Evolutionary conservation across 2,888 invertebrate genomes (phyloP), one percentile per base, ranked within the genome.

Genomic region (Mechanitis mazaeus): DNA sequence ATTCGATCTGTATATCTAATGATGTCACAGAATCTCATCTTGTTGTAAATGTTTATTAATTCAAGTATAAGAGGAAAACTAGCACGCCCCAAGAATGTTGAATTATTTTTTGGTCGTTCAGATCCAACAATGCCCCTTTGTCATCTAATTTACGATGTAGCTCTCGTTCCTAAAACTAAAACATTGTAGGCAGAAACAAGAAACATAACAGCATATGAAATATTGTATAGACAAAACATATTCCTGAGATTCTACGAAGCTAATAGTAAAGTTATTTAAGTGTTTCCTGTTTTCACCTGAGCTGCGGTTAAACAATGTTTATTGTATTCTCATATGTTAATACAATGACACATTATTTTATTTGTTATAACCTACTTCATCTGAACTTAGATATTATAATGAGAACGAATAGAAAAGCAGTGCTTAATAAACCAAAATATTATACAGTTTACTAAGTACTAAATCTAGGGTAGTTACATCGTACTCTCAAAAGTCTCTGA

Each of bases 211-310:
- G 12, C 50, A 55, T 58, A 58, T 58, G 58, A 47, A 61, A 61
- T 62, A 58, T 62, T 45, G 55, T 31, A 45, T 53, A 62, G 53
- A 56, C 58, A 58, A 53, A 62, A 62, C 62, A 56, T 50, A 11
- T 50, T 58, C 56, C 54, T 46, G 58, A 55, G 53, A 45, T 46
- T 58, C 54, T 47, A 61, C 47, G 45, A 58, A 58, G 54, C 45
- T 33, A 28, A 42, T 38, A 7, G 38, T 38, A 7, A 45, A 58
- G 55, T 46, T 61, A 61, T 61, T 61, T 61, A 50, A 46, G 58
- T 55, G 46, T 47, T 55, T 61, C 61, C 61, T 55, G 61, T 50
- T 61, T 55, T 61, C 58, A 61, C 61, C 58, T 61, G 58, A 47
- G 53, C 50, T 61, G 55, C 47, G 45, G 55, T 58, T 58, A 35